Percentiles rank a stretch among this genome's conserved stretches.
phyloP scores from a whole-genome alignment of 2,113 vertebrate genomes.

The Puffinus mauretanicus region DNA sequence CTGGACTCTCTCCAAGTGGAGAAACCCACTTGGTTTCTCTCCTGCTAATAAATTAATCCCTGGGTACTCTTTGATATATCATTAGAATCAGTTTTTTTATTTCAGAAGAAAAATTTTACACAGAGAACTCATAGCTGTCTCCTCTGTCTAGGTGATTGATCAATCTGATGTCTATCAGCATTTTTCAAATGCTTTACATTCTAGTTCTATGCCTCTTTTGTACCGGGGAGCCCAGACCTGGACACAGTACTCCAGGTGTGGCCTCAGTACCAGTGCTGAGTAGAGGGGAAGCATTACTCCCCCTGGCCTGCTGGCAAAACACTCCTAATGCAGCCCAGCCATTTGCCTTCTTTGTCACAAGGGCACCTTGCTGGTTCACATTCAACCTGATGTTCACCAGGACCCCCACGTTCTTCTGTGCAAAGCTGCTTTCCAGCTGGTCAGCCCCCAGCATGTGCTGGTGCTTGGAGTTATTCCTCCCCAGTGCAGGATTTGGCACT shows the following conservation, averaged over 20 bases:
- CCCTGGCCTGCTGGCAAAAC: not conserved
- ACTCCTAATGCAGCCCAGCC: not conserved
- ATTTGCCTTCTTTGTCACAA: not conserved
- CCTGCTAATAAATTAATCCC: not conserved
- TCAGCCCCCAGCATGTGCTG: not conserved
- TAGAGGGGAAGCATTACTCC: not conserved
- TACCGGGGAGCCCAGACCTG: not conserved
- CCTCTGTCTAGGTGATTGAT: not conserved
- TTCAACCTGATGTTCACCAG: not conserved
- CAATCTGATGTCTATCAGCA: not conserved
- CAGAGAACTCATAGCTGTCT: not conserved
- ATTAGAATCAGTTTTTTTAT: not conserved
- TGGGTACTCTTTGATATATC: not conserved
- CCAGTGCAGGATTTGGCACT: not conserved
- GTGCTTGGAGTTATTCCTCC: not conserved
- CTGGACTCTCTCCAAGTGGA: not conserved
- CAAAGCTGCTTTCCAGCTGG: not conserved
- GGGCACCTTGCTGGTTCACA: not conserved
- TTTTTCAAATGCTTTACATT: not conserved
- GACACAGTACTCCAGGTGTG: accelerated
- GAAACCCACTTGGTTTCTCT: not conserved
- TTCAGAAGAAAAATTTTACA: not conserved
- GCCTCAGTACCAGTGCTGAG: not conserved
- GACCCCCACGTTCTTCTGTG: not conserved
- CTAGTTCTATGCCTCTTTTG: not conserved